These are phyloP conservation scores for Botia almorhae DNA, from an alignment of 2,797 vertebrate genomes.

Conservation along the genomic window DNA sequence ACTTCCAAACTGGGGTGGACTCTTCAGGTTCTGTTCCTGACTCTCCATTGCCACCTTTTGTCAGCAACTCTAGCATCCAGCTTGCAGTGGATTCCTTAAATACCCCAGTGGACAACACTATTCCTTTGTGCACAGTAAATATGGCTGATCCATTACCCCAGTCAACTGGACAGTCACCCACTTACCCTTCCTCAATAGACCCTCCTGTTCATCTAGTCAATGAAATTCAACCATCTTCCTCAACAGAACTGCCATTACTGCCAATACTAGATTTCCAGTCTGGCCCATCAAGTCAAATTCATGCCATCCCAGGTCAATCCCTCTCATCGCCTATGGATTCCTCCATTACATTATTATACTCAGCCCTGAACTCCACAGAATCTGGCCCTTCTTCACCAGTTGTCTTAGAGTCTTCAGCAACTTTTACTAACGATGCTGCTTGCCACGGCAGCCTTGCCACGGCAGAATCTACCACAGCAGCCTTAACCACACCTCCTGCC, in stretches of 20 bases:
- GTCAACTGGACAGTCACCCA: conserved; percentile 62
- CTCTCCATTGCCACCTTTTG: conserved; percentile 30
- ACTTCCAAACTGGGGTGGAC: not conserved
- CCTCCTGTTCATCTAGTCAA: conserved; percentile 30
- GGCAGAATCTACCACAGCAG: conserved; percentile 58
- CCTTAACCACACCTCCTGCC: conserved; percentile 59
- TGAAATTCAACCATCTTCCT: conserved; percentile 35
- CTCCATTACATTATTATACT: conserved; percentile 36
- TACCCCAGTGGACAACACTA: not conserved
- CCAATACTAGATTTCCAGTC: conserved; percentile 30
- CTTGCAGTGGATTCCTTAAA: not conserved
- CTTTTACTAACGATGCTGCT: conserved; percentile 30
- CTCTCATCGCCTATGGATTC: conserved; percentile 60
- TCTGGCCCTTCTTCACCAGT: conserved; percentile 44
- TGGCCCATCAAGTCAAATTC: not conserved
- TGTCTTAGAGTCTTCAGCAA: conserved; percentile 51
- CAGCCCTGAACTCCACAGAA: conserved; percentile 58
- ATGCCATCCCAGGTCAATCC: conserved; percentile 38
- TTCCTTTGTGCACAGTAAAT: conserved; percentile 37
- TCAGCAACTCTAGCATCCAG: conserved; percentile 13
- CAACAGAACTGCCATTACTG: conserved; percentile 26
- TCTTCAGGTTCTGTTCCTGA: not conserved
- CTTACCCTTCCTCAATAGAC: not conserved
- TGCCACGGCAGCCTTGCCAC: conserved; percentile 9
- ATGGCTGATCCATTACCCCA: conserved; percentile 47